Base-by-base conservation (phyloP, 2,113 vertebrate genomes). In the Oncorhynchus clarkii region DNA sequence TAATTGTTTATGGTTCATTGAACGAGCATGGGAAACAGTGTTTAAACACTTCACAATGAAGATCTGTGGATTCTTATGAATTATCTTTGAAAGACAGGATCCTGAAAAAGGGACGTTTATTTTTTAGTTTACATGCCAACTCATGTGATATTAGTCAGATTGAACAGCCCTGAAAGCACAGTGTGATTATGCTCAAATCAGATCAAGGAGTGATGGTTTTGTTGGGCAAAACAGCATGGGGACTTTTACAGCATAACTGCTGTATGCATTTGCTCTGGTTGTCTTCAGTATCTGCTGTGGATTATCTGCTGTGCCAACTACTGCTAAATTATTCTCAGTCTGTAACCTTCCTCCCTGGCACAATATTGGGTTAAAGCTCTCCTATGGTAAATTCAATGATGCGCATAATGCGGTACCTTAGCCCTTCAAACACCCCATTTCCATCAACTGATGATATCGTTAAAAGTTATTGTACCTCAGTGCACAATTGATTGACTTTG, bases 101-200 rank as follows among this genome's bases (percentile, higher is more conserved):
- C 34, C 34, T 34, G 34, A 34, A 34, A 34, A 34, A 7, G 34
- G 6, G 1, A 34, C 0, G 34, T 34, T 34, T 34, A 34, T 34
- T 8, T 34, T 34, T 34, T 34, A 34, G 31, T 34, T 34, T 34
- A 77, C 24, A 13, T 77, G 83, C 83, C 83, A 87, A 85, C 75
- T 85, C 78, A 85, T 81, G 84, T 81, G 79, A 2, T 51, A 13
- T 67, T 75, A 80, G 82, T 67, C 57, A 74, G 80, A 77, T 78
- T 71, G 75, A 64, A 24, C 67, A 68, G 48, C 64, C 77, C 76
- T 45, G 51, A 84, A 75, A 16, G 22, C 65, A 77, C 57, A 72
- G 70, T 84, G 78, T 80, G 83, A 84, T 85, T 84, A 69, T 3
- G 18, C 60, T 80, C 71, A 72, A 86, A 86, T 80, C 88, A 90